Percentiles rank a stretch among this genome's conserved stretches.
These are phyloP conservation scores for Drosophila albomicans DNA, from an alignment of 1,140 invertebrate species.

Conservation along the genomic window DNA sequence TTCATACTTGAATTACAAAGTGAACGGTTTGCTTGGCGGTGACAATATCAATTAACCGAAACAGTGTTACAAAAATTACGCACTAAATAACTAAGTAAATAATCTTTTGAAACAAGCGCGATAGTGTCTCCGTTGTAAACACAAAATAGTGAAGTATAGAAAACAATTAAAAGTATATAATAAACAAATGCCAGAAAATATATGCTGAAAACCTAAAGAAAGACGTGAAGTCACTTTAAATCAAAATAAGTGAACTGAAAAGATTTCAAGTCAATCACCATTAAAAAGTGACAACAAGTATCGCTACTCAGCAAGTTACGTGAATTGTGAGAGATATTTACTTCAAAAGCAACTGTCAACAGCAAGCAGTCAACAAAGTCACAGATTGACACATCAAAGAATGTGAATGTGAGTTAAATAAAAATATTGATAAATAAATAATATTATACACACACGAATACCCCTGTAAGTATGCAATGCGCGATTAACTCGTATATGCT, in stretches of 20 bases:
- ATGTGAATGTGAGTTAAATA: conserved; percentile 11
- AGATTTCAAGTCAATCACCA: conserved; percentile 17
- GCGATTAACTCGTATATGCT: conserved; percentile 52
- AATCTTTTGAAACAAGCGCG: no score
- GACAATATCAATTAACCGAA: not conserved
- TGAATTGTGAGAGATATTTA: conserved; percentile 8
- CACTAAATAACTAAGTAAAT: not conserved
- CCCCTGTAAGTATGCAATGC: conserved; percentile 66
- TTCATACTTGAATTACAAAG: conserved; percentile 23
- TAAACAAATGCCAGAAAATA: no score
- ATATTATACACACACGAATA: conserved; percentile 44
- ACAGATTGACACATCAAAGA: conserved; percentile 21
- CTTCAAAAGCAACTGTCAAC: conserved; percentile 23
- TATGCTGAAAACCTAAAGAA: no score
- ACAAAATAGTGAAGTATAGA: not conserved
- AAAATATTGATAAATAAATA: conserved; percentile 39
- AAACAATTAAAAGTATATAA: no score
- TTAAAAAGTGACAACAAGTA: not conserved
- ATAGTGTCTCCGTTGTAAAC: not conserved
- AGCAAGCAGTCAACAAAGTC: conserved; percentile 5
- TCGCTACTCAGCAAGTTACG: not conserved
- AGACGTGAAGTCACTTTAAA: not conserved
- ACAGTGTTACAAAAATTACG: not conserved
- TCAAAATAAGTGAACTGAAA: not conserved
- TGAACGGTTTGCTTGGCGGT: conserved; percentile 9